Conservation (phyloP, 2,113 vertebrate genomes). For the Callaeas wilsoni region DNA sequence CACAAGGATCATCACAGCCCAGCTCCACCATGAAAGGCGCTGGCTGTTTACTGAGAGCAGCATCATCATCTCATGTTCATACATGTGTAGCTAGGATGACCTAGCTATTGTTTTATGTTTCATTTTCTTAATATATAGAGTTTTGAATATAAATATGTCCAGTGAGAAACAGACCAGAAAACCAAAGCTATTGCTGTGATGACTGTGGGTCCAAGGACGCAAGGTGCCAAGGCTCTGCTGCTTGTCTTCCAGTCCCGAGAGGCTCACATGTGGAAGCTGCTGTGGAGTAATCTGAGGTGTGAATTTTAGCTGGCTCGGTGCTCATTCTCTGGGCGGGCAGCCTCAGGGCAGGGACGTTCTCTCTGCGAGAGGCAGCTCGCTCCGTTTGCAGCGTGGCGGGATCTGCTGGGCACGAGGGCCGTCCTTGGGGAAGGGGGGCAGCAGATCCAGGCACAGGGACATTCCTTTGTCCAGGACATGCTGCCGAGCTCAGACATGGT, state of each 20-base stretch:
- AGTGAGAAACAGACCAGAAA: not conserved
- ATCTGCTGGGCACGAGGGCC: fast-evolving
- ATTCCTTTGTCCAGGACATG: fast-evolving
- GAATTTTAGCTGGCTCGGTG: not conserved
- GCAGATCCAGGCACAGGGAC: fast-evolving
- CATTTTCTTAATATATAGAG: not conserved
- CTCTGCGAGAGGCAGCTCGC: not conserved
- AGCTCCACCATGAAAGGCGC: not conserved
- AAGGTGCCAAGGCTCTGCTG: not conserved
- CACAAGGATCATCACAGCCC: not conserved
- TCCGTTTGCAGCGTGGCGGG: fast-evolving
- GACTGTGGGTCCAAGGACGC: not conserved
- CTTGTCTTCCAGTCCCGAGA: not conserved
- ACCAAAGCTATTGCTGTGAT: fast-evolving
- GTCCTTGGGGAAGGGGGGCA: fast-evolving
- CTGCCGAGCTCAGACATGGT: fast-evolving
- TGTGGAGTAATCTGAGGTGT: not conserved
- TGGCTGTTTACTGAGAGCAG: not conserved
- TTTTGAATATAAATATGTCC: fast-evolving
- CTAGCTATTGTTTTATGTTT: not conserved
- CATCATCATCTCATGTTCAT: fast-evolving
- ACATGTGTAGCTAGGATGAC: fast-evolving
- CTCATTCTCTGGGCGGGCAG: not conserved
- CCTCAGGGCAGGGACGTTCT: not conserved
- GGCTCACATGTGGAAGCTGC: fast-evolving